Evolutionary conservation across 2,113 vertebrate species (phyloP).

Genomic region (Silurus asotus): DNA sequence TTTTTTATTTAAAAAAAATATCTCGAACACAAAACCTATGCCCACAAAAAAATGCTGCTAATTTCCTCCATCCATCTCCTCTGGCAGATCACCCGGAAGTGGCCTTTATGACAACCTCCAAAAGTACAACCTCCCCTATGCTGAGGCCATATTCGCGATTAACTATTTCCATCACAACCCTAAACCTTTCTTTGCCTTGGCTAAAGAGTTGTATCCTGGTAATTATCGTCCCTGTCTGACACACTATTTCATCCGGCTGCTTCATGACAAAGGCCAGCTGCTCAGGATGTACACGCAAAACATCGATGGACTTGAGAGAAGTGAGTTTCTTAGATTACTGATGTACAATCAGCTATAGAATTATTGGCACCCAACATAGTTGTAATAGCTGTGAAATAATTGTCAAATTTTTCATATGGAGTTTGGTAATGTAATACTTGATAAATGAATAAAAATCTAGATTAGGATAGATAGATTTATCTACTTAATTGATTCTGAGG

Average conservation of each 20-base stretch:
- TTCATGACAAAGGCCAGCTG: constrained; percentile 84
- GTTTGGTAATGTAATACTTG: no score
- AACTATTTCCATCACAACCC: constrained; percentile 86
- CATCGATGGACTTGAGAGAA: constrained; percentile 89
- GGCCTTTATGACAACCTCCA: constrained; percentile 89
- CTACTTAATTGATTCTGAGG: no score
- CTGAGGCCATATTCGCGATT: constrained; percentile 92
- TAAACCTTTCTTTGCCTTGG: constrained; percentile 84
- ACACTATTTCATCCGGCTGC: constrained; percentile 87
- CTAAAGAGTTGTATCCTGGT: constrained; percentile 88
- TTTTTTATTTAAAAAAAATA: background rate
- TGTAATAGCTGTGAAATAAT: background rate
- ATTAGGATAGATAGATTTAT: no score
- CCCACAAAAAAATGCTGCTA: background rate
- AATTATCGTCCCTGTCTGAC: constrained; percentile 81
- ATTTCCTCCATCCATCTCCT: background rate
- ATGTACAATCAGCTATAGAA: background rate
- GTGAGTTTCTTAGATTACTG: constrained; percentile 65
- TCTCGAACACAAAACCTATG: background rate
- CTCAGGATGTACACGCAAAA: constrained; percentile 96
- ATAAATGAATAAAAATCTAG: no score
- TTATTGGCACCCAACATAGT: background rate
- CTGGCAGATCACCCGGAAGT: constrained; percentile 84
- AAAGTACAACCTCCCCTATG: constrained; percentile 87
- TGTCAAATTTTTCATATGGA: no score